A percentile compares a stretch with the other conserved stretches of the same genome.
These are phyloP conservation scores for Campoplex capitator DNA, from an alignment of 2,888 invertebrate species.

Conservation along the genomic window DNA sequence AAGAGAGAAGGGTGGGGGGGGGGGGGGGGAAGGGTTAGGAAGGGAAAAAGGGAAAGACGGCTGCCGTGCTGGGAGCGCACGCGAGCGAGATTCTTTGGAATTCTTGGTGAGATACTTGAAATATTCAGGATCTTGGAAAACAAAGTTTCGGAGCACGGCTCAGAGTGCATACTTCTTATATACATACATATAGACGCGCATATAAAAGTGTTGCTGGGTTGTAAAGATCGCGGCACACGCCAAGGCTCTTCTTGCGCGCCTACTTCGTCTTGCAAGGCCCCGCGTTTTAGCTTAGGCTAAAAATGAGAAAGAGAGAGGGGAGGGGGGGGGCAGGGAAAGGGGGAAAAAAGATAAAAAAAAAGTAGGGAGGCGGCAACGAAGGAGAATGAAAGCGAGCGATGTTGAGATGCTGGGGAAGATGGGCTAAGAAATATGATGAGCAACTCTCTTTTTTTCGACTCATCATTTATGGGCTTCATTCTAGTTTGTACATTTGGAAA, in stretches of 20 bases:
- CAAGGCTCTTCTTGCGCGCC: constrained; percentile 34
- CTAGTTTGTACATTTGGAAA: background rate
- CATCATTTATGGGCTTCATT: background rate
- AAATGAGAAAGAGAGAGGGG: constrained; percentile 47
- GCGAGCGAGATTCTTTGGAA: constrained; percentile 65
- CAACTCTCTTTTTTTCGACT: background rate
- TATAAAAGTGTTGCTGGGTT: constrained; percentile 18
- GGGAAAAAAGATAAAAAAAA: background rate
- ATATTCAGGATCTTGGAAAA: constrained; percentile 69
- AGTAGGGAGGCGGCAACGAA: background rate
- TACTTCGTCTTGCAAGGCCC: constrained; percentile 12
- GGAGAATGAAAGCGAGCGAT: constrained; percentile 24
- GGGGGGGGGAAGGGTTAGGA: background rate
- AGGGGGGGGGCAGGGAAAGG: background rate
- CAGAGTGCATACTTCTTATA: constrained; percentile 23
- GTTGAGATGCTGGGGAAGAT: constrained; percentile 26
- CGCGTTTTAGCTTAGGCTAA: constrained; percentile 39
- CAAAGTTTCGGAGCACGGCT: constrained; percentile 61
- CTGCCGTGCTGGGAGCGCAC: constrained; percentile 31
- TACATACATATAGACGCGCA: background rate
- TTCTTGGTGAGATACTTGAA: constrained; percentile 69
- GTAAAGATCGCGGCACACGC: constrained; percentile 40
- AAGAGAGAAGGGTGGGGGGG: background rate
- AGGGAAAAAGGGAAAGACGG: constrained; percentile 13
- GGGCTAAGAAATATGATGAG: background rate